Percentiles rank a stretch among this genome's conserved stretches.
Evolutionary conservation across 1,140 invertebrate species (phyloP).

Genomic region (Drusus annulatus): DNA sequence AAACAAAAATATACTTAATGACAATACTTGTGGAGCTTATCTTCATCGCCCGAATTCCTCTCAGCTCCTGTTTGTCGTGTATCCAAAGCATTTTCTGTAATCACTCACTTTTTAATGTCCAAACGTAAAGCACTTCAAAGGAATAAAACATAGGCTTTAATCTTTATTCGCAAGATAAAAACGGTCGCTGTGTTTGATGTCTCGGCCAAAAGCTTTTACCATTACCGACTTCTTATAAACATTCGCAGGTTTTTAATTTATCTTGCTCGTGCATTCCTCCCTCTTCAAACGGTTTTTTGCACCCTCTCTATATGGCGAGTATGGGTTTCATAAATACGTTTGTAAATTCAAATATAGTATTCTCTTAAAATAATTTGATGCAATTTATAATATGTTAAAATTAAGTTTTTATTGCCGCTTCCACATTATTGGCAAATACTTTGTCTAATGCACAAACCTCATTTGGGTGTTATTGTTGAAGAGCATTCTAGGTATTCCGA

Average conservation of each 20-base stretch:
- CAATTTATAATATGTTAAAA: too few relatives aligned
- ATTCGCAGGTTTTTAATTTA: conserved; percentile 16
- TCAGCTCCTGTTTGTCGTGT: conserved; percentile 10
- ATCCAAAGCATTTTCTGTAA: conserved; percentile 28
- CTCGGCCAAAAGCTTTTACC: conserved; percentile 55
- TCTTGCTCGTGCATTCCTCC: conserved; percentile 22
- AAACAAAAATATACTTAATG: conserved; percentile 2
- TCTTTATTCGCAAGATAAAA: conserved; percentile 30
- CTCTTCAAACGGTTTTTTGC: not conserved
- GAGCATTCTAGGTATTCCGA: conserved; percentile 5
- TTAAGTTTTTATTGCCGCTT: too few relatives aligned
- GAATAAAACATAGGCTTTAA: conserved; percentile 24
- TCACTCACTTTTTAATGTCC: conserved; percentile 38
- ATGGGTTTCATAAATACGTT: too few relatives aligned
- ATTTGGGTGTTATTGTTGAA: not conserved
- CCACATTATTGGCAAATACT: not conserved
- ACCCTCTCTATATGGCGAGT: too few relatives aligned
- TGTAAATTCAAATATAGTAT: too few relatives aligned
- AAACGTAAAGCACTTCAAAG: conserved; percentile 44
- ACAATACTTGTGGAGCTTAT: not conserved
- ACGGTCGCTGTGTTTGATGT: conserved; percentile 52
- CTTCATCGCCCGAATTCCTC: not conserved
- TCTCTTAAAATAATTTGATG: too few relatives aligned
- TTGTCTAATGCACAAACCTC: conserved; percentile 1
- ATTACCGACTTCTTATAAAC: conserved; percentile 37